Evolutionary conservation across 2,797 vertebrate genomes (phyloP).

Genomic region (Mastacembelus armatus): DNA sequence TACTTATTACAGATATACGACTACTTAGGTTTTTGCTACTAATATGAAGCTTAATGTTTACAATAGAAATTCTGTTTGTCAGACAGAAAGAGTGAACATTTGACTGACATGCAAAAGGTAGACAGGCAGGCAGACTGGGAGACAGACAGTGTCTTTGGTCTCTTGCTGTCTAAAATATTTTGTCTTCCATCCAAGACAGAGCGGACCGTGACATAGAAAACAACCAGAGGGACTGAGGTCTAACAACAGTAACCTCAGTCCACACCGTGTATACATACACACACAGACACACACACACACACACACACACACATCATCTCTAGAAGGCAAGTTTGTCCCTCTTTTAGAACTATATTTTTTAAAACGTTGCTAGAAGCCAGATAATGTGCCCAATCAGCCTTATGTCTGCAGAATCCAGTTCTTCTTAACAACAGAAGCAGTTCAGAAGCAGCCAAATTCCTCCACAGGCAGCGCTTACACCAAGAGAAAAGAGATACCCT

Average conservation of each 20-base stretch:
- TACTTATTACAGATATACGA: conserved; percentile 25
- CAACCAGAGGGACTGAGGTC: conserved; percentile 20
- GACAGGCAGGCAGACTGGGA: conserved; percentile 15
- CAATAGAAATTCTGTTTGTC: conserved; percentile 52
- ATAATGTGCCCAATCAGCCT: conserved; percentile 14
- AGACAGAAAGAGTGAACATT: conserved; percentile 40
- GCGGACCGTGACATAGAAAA: conserved; percentile 13
- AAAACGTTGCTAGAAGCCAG: conserved; percentile 21
- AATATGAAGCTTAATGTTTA: conserved; percentile 81
- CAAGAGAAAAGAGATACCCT: conserved; percentile 15
- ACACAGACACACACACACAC: too few species aligned
- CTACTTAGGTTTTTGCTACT: conserved; percentile 48
- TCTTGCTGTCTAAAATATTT: conserved; percentile 43
- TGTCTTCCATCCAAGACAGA: conserved; percentile 62
- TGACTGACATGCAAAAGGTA: conserved; percentile 19
- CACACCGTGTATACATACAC: too few species aligned
- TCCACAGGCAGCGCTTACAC: conserved; percentile 13
- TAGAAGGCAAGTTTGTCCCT: background rate
- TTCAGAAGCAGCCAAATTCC: conserved; percentile 27
- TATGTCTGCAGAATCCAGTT: conserved; percentile 21
- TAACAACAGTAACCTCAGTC: too few species aligned
- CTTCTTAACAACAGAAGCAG: conserved; percentile 12
- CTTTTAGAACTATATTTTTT: background rate
- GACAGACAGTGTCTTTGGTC: conserved; percentile 30
- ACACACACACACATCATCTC: too few species aligned